Percentiles rank a stretch among this genome's conserved stretches.
Evolutionary conservation across 1,140 invertebrate species (phyloP).

Genomic region (Drosophila trapezifrons): DNA sequence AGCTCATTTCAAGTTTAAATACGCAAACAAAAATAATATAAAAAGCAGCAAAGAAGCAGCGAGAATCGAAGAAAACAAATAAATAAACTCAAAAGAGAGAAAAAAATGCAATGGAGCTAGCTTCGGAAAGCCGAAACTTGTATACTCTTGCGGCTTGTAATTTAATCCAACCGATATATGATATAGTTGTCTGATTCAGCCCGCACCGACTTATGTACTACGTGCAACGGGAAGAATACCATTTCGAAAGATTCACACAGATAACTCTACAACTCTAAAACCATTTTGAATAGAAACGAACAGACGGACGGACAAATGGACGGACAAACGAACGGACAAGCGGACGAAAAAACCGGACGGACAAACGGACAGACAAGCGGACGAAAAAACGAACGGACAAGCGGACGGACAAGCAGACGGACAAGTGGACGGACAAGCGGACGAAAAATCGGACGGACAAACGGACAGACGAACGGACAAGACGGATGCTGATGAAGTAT

Average conservation of each 20-base stretch:
- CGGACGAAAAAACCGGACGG: too few relatives aligned
- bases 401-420: too few relatives aligned
- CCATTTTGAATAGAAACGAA: not conserved
- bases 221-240: not conserved
- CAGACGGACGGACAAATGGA: too few relatives aligned
- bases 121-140: not conserved
- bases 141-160: not conserved
- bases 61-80: constrained; percentile 30
- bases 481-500: too few relatives aligned
- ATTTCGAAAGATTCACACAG: not conserved
- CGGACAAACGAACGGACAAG: not conserved
- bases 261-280: not conserved
- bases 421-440: not conserved
- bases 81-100: constrained; percentile 17
- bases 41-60: constrained; percentile 33
- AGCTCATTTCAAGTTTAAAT: constrained; percentile 77
- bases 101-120: constrained; percentile 1
- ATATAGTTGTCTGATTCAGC: too few relatives aligned
- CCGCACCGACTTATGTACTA: not conserved
- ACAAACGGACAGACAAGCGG: too few relatives aligned
- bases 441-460: too few relatives aligned
- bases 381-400: too few relatives aligned
- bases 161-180: too few relatives aligned
- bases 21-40: constrained; percentile 48
- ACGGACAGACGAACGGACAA: too few relatives aligned